Evolutionary conservation across 92 coral and sea anemone genomes (phyloP).

Genomic region (Nematostella vectensis): DNA sequence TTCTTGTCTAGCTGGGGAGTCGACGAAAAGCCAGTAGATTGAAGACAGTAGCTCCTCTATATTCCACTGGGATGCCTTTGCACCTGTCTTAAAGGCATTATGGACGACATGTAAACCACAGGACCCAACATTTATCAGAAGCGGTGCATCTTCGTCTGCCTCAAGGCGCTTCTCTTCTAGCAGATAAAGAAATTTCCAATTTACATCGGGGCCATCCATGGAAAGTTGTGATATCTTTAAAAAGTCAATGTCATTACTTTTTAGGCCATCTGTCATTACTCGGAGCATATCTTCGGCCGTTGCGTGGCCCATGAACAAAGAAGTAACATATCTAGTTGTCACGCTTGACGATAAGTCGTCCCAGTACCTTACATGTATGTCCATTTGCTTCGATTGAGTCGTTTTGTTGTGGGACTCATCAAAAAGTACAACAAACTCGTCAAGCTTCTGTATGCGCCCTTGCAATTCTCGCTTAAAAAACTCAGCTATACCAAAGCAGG

Average conservation of each 20-base stretch:
- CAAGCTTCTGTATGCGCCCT: too few species aligned
- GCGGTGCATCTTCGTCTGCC: constrained; percentile 7
- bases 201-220: constrained; percentile 2
- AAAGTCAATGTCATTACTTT: too few species aligned
- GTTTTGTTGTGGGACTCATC: constrained; percentile 22
- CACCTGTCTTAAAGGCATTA: constrained; percentile 50
- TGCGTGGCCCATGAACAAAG: constrained; percentile 18
- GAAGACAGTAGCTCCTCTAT: constrained; percentile 30
- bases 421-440: too few species aligned
- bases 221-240: constrained; percentile 11
- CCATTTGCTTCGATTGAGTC: constrained; percentile 22
- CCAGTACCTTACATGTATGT: constrained; percentile 22
- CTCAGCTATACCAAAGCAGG: too few species aligned
- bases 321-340: constrained; percentile 13
- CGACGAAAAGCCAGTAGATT: constrained; percentile 28
- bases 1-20: constrained; percentile 40
- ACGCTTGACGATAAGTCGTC: constrained; percentile 7
- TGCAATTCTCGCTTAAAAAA: too few species aligned
- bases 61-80: constrained; percentile 42
- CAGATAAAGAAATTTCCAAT: constrained; percentile 2
- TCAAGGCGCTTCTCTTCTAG: constrained; percentile 23
- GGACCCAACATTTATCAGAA: constrained; percentile 38
- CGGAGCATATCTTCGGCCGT: too few species aligned
- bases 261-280: too few species aligned
- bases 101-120: constrained; percentile 58